Evolutionary conservation across 2,113 vertebrate genomes (phyloP).

Genomic region (Australoheros scitulus): DNA sequence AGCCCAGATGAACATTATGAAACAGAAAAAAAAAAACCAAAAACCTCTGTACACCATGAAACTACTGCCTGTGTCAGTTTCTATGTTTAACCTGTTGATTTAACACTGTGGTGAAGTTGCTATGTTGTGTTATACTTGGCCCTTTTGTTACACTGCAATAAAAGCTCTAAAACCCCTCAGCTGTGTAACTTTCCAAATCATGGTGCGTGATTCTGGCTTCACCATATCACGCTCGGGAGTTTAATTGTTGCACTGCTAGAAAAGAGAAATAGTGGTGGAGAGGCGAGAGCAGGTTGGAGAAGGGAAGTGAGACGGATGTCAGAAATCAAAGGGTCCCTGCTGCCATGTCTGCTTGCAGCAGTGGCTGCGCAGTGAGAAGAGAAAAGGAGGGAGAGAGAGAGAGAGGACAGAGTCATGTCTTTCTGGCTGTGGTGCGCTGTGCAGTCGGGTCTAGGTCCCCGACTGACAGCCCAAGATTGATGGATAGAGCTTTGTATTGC

Average conservation of each 20-base stretch:
- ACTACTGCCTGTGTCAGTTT: not conserved
- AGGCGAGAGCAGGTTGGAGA: slow-evolving; percentile 14
- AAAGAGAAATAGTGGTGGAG: not conserved
- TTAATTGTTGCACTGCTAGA: slow-evolving; percentile 63
- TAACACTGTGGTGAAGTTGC: slow-evolving; percentile 48
- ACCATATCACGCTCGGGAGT: slow-evolving; percentile 57
- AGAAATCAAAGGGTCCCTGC: slow-evolving; percentile 65
- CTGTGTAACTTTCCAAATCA: slow-evolving; percentile 39
- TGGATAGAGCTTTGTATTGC: slow-evolving; percentile 61
- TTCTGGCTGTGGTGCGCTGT: slow-evolving; percentile 44
- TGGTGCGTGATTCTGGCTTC: slow-evolving; percentile 51
- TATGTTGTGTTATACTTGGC: slow-evolving; percentile 44
- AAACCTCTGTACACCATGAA: not conserved
- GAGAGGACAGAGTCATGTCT: slow-evolving; percentile 38
- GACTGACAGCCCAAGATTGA: slow-evolving; percentile 61
- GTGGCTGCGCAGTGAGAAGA: slow-evolving; percentile 45
- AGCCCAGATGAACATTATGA: not conserved
- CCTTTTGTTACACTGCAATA: not conserved
- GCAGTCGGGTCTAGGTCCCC: slow-evolving; percentile 49
- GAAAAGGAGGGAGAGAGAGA: slow-evolving; percentile 17
- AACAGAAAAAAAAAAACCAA: not conserved
- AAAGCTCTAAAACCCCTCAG: not conserved
- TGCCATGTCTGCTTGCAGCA: slow-evolving; percentile 57
- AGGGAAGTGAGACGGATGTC: slow-evolving; percentile 41
- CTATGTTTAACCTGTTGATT: slow-evolving; percentile 67